Conservation (phyloP, 1,140 invertebrate species). For the Colletes latitarsis region DNA sequence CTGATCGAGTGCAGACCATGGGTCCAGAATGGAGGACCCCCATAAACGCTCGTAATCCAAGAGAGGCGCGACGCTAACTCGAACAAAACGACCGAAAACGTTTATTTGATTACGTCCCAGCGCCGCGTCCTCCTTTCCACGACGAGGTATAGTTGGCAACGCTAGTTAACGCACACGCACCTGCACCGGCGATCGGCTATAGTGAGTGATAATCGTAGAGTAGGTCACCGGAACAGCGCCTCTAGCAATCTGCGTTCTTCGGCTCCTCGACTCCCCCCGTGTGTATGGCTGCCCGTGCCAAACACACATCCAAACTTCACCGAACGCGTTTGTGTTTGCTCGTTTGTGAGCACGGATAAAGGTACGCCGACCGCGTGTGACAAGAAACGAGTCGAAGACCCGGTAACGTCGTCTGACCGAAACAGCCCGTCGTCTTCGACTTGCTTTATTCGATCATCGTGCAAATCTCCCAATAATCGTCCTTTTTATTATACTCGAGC, state of each 20-base stretch:
- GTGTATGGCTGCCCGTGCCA: not conserved
- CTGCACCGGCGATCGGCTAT: conserved; percentile 66
- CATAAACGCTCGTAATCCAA: not conserved
- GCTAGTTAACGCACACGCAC: conserved; percentile 68
- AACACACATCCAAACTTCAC: not conserved
- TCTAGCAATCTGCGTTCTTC: conserved; percentile 77
- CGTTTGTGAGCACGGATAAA: conserved; percentile 8
- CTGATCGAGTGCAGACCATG: too few species aligned
- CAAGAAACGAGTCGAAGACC: conserved; percentile 43
- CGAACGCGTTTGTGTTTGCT: not conserved
- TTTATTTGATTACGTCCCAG: conserved; percentile 58
- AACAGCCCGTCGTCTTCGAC: conserved; percentile 13
- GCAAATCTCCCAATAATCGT: too few species aligned
- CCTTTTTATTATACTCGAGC: too few species aligned
- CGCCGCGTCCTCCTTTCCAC: conserved; percentile 59
- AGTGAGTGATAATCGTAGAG: conserved; percentile 76
- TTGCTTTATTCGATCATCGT: not conserved
- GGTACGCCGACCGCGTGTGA: conserved; percentile 20
- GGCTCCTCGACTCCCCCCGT: not conserved
- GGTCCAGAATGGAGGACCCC: too few species aligned
- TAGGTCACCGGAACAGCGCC: conserved; percentile 81
- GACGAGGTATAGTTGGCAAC: conserved; percentile 61
- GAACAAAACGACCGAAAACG: conserved; percentile 40
- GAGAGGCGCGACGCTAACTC: not conserved
- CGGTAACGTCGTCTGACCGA: conserved; percentile 3